phyloP scores from a whole-genome alignment of 2,888 invertebrate genomes.

The Drosophila histrio region DNA sequence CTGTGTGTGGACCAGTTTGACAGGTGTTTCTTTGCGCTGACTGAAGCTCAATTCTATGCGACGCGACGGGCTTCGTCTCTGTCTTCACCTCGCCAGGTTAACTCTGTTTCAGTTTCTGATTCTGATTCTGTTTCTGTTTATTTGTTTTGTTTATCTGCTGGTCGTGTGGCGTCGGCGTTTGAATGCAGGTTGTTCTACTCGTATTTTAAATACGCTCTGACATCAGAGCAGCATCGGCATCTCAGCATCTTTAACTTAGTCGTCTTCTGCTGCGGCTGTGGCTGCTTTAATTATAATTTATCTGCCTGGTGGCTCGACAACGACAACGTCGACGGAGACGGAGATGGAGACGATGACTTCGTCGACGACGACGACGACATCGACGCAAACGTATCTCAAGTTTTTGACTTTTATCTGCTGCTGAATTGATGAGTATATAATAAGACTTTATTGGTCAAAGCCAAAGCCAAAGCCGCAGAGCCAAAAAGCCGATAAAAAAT shows the following conservation, averaged over 20 bases:
- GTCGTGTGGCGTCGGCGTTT: slow-evolving; percentile 77
- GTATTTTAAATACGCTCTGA: slow-evolving; percentile 81
- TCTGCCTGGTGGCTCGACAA: slow-evolving; percentile 72
- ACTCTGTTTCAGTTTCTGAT: slow-evolving; percentile 52
- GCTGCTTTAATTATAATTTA: slow-evolving; percentile 81
- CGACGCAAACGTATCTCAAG: slow-evolving; percentile 77
- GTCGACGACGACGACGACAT: slow-evolving; percentile 35
- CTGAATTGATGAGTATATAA: slow-evolving; percentile 82
- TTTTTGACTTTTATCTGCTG: slow-evolving; percentile 81
- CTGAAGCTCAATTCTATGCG: slow-evolving; percentile 77
- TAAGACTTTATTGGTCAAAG: slow-evolving; percentile 80
- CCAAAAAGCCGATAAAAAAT: slow-evolving; percentile 43
- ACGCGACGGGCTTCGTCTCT: slow-evolving; percentile 59
- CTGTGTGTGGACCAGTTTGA: slow-evolving; percentile 80
- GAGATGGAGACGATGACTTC: slow-evolving; percentile 25
- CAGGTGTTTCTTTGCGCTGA: slow-evolving; percentile 82
- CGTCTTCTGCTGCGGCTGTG: slow-evolving; percentile 57
- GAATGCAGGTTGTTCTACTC: slow-evolving; percentile 80
- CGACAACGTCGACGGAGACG: slow-evolving; percentile 33
- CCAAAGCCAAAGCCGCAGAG: slow-evolving; percentile 53
- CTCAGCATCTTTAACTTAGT: slow-evolving; percentile 40
- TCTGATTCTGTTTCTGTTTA: slow-evolving; percentile 63
- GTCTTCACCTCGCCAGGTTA: slow-evolving; percentile 17
- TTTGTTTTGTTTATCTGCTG: slow-evolving; percentile 74
- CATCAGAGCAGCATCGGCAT: slow-evolving; percentile 60